Percentiles rank a stretch among this genome's conserved stretches.
These are phyloP conservation scores for Dione juno DNA, from an alignment of 2,888 invertebrate genomes.

Conservation along the genomic window DNA sequence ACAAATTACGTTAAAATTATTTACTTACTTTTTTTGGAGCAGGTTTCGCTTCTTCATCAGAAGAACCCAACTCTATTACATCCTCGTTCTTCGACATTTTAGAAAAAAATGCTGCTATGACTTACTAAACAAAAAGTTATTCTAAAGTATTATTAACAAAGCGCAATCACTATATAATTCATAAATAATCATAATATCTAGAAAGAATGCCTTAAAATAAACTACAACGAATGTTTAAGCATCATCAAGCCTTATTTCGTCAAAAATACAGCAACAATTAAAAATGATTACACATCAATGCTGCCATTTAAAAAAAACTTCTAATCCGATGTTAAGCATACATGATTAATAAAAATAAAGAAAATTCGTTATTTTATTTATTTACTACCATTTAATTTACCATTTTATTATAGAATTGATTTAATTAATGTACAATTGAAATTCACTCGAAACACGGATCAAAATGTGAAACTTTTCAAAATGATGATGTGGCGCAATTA, in stretches of 20 bases:
- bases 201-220: neutral
- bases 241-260: constrained; percentile 19
- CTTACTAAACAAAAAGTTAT: neutral
- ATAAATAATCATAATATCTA: neutral
- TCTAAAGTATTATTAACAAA: neutral
- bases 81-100: constrained; percentile 68
- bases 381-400: too few species aligned
- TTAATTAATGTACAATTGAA: too few species aligned
- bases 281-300: constrained; percentile 5
- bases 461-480: too few species aligned
- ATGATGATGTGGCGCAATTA: too few species aligned
- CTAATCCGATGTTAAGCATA: neutral
- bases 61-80: constrained; percentile 77
- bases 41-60: constrained; percentile 74
- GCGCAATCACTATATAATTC: neutral
- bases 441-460: too few species aligned
- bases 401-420: too few species aligned
- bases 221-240: neutral
- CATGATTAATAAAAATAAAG: too few species aligned
- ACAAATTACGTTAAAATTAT: neutral
- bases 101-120: constrained; percentile 1
- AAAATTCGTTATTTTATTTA: too few species aligned
- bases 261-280: constrained; percentile 10
- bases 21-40: constrained; percentile 68
- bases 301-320: neutral